These are phyloP conservation scores for Drosophila lowei DNA, from an alignment of 1,140 invertebrate species.

Conservation along the genomic window DNA sequence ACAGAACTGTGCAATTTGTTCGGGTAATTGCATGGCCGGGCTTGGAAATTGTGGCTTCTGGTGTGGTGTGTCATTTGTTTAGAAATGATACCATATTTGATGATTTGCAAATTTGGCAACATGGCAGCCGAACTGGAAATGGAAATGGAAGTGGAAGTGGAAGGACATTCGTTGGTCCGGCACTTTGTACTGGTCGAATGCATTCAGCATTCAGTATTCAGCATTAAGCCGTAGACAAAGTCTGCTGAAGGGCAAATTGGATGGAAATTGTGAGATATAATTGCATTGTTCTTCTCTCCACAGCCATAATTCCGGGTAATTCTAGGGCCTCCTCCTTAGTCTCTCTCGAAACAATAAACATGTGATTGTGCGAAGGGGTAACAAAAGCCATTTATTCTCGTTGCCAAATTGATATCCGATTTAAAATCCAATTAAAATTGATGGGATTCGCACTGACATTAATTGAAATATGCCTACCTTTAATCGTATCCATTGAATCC, in stretches of 20 bases:
- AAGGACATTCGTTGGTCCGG: conserved; percentile 51
- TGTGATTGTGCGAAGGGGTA: too few species aligned
- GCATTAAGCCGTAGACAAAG: conserved; percentile 18
- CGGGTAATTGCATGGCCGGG: conserved; percentile 51
- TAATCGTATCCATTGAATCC: too few species aligned
- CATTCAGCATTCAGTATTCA: conserved; percentile 28
- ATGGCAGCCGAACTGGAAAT: conserved; percentile 46
- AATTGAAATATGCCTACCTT: too few species aligned
- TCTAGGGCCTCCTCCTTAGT: conserved; percentile 18
- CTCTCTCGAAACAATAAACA: conserved; percentile 47
- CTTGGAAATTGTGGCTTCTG: conserved; percentile 43
- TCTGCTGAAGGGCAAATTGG: conserved; percentile 55
- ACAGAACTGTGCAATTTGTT: conserved; percentile 31
- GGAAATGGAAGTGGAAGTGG: conserved; percentile 28
- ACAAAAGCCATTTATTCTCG: conserved; percentile 29
- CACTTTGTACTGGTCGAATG: conserved; percentile 27
- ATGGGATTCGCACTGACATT: not conserved
- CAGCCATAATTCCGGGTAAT: conserved; percentile 5
- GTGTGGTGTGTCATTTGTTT: conserved; percentile 70
- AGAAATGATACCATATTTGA: conserved; percentile 62
- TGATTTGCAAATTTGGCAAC: conserved; percentile 59
- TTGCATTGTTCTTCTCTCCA: conserved; percentile 44
- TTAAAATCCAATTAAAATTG: conserved; percentile 15
- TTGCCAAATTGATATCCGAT: conserved; percentile 50
- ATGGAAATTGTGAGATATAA: conserved; percentile 56